Conservation (phyloP, 2,888 invertebrate species). For the Latheticus oryzae region DNA sequence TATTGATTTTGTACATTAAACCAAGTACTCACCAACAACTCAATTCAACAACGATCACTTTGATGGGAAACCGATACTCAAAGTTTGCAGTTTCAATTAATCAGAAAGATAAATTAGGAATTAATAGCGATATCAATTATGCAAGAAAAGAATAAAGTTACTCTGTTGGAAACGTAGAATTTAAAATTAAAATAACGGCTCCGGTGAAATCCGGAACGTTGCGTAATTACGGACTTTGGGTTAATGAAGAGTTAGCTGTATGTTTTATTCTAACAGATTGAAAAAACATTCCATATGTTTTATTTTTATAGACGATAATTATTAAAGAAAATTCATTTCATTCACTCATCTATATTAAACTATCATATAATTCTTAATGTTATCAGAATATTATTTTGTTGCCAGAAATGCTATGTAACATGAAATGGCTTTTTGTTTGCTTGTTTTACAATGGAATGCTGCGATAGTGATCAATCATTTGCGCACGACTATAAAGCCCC, state of each 20-base stretch:
- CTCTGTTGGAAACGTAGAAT: constrained; percentile 3
- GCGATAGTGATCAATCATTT: constrained; percentile 15
- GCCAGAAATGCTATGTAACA: constrained; percentile 23
- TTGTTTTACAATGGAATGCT: constrained; percentile 20
- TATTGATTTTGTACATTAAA: constrained; percentile 9
- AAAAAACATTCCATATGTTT: too few relatives aligned
- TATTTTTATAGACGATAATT: too few relatives aligned
- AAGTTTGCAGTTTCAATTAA: constrained; percentile 13
- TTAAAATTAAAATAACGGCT: constrained; percentile 21
- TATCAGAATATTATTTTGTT: constrained; percentile 18
- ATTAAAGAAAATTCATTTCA: too few relatives aligned
- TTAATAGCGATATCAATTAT: constrained; percentile 19
- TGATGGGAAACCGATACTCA: constrained; percentile 9
- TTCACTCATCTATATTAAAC: too few relatives aligned
- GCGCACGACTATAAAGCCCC: constrained; percentile 6
- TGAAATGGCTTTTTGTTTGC: constrained; percentile 10
- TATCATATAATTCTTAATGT: constrained; percentile 3
- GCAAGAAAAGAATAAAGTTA: constrained; percentile 14
- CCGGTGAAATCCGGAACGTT: constrained; percentile 9
- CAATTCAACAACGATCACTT: constrained; percentile 7
- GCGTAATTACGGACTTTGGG: constrained; percentile 5
- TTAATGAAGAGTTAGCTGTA: constrained; percentile 6
- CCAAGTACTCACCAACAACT: constrained; percentile 1
- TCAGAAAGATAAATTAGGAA: constrained; percentile 14
- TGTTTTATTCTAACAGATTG: constrained; percentile 11